These are phyloP conservation scores for Chaetoderma sp. DNA, from an alignment of 2,888 invertebrate species.

Conservation along the genomic window DNA sequence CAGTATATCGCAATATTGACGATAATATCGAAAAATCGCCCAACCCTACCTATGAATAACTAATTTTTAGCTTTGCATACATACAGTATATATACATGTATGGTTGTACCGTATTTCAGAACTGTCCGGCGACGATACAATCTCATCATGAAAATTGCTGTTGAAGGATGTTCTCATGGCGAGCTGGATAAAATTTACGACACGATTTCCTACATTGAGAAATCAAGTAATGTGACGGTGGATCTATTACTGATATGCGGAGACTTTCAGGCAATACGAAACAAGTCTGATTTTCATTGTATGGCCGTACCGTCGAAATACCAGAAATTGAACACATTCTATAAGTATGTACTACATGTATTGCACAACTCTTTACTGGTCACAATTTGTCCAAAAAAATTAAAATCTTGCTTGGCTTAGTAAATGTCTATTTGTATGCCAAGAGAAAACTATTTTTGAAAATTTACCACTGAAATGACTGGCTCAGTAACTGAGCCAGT, in stretches of 20 bases:
- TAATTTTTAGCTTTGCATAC: too few species aligned
- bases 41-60: too few species aligned
- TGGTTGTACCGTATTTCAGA: too few species aligned
- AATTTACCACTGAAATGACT: too few species aligned
- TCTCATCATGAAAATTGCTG: conserved; percentile 73
- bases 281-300: conserved; percentile 86
- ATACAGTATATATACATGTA: too few species aligned
- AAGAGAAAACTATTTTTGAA: too few species aligned
- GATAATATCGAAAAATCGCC: too few species aligned
- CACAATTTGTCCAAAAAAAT: too few species aligned
- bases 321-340: conserved; percentile 88
- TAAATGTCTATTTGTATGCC: too few species aligned
- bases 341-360: conserved; percentile 77
- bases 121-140: too few species aligned
- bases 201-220: conserved; percentile 82
- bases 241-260: conserved; percentile 97
- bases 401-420: background rate
- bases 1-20: too few species aligned
- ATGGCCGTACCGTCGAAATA: conserved; percentile 98
- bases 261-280: conserved; percentile 96
- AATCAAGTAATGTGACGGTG: conserved; percentile 80
- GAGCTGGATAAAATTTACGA: conserved; percentile 96
- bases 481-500: too few species aligned
- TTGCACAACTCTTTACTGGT: background rate
- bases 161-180: conserved; percentile 98